Conservation (phyloP, 2,113 vertebrate species). For the Syngnathus scovelli region DNA sequence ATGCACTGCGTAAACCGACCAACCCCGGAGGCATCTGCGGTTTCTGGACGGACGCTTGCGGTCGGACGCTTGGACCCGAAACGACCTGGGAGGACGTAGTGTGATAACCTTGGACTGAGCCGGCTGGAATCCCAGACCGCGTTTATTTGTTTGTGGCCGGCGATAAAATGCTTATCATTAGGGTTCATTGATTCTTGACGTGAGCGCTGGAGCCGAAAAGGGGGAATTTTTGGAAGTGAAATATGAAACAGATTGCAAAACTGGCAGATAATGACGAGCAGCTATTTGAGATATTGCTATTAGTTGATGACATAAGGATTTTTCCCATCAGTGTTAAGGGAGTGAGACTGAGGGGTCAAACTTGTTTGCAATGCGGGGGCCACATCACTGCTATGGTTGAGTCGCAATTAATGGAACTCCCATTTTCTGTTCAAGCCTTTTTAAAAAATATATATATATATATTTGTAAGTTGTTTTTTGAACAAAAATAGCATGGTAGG, state of each 20-base stretch:
- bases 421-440: too few relatives aligned
- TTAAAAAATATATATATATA: too few relatives aligned
- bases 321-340: neutral
- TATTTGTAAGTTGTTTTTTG: too few relatives aligned
- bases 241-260: conserved; percentile 16
- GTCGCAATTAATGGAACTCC: too few relatives aligned
- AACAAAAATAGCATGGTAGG: too few relatives aligned
- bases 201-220: neutral
- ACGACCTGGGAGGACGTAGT: conserved; percentile 10
- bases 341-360: neutral
- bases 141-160: conserved; percentile 34
- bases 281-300: conserved; percentile 5
- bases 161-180: conserved; percentile 28
- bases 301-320: neutral
- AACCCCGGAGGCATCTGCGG: conserved; percentile 15
- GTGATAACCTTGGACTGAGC: conserved; percentile 7
- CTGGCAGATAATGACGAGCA: conserved; percentile 8
- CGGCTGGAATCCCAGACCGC: conserved; percentile 18
- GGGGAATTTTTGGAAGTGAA: conserved; percentile 8
- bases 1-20: neutral
- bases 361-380: too few relatives aligned
- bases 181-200: conserved; percentile 11
- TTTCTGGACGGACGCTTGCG: conserved; percentile 22
- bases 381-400: too few relatives aligned
- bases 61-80: conserved; percentile 35